A percentile compares a stretch with the other conserved stretches of the same genome.
These are phyloP conservation scores for Bombus vancouverensis DNA, from an alignment of 1,140 invertebrate genomes.

Conservation along the genomic window DNA sequence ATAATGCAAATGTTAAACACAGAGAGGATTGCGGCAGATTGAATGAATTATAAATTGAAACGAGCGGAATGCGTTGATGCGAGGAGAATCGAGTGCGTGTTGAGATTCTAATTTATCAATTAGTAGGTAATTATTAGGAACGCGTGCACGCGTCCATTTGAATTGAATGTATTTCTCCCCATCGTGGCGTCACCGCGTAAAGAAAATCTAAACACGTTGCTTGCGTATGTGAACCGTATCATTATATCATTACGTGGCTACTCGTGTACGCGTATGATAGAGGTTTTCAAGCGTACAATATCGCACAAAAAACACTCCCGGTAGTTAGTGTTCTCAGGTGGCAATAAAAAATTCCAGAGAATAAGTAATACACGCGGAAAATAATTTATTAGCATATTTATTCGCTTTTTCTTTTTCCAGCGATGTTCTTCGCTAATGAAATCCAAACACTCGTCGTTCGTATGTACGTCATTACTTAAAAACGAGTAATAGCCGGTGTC, in stretches of 20 bases:
- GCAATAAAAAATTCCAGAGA: not conserved
- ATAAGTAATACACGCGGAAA: not conserved
- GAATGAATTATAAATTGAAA: constrained; percentile 3
- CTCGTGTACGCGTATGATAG: too few species aligned
- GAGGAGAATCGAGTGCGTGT: not conserved
- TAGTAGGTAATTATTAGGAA: constrained; percentile 13
- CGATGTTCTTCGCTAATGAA: not conserved
- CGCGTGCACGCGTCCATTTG: not conserved
- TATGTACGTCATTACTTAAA: not conserved
- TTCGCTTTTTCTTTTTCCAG: not conserved
- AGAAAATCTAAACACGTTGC: not conserved
- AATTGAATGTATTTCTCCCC: not conserved
- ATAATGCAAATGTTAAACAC: not conserved
- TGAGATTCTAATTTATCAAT: constrained; percentile 18
- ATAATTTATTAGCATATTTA: constrained; percentile 6
- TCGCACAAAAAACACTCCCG: not conserved
- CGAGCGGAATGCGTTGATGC: not conserved
- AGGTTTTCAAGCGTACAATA: not conserved
- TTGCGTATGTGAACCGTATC: constrained; percentile 6
- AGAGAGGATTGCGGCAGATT: too few species aligned
- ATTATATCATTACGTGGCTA: constrained; percentile 14
- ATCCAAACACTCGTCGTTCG: constrained; percentile 3
- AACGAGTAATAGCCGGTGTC: not conserved
- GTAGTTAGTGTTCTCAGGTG: too few species aligned
- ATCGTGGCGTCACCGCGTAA: not conserved